phyloP scores from a whole-genome alignment of 1,140 invertebrate species.

The Ostrea edulis region DNA sequence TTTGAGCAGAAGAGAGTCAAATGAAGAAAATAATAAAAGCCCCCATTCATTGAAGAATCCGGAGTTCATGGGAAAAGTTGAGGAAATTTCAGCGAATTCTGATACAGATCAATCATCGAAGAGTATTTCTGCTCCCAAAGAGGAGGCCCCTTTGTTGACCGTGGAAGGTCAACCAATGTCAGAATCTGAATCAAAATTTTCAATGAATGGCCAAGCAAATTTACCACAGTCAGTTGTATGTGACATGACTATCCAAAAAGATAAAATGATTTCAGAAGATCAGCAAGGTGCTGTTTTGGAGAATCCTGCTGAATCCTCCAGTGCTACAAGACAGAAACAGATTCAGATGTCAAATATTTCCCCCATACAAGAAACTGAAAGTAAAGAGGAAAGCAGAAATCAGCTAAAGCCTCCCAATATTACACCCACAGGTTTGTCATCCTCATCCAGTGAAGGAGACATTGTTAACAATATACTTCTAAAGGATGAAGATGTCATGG shows the following conservation, averaged over 20 bases:
- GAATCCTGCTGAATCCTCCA: not conserved
- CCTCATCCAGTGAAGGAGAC: constrained; percentile 9
- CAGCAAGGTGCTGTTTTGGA: not conserved
- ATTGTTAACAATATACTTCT: constrained; percentile 18
- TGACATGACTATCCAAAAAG: not conserved
- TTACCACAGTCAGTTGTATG: not conserved
- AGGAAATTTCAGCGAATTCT: not conserved
- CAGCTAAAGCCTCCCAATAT: not conserved
- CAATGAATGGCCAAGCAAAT: not conserved
- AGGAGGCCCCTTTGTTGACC: not conserved
- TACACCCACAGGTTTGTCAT: not conserved
- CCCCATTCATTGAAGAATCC: not conserved
- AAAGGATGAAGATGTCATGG: not conserved
- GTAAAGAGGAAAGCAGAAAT: not conserved
- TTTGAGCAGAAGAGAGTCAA: constrained; percentile 31
- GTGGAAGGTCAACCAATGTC: not conserved
- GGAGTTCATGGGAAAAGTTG: not conserved
- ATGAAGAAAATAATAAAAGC: constrained; percentile 27
- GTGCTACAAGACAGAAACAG: not conserved
- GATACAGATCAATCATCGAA: not conserved
- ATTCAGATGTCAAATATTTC: not conserved
- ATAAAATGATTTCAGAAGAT: constrained; percentile 8
- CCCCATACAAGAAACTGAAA: not conserved
- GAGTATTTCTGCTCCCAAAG: not conserved
- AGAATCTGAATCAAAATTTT: not conserved